Percentiles rank a stretch among this genome's conserved stretches.
phyloP scores from a whole-genome alignment of 2,888 invertebrate species.

The Epirrita christyi region DNA sequence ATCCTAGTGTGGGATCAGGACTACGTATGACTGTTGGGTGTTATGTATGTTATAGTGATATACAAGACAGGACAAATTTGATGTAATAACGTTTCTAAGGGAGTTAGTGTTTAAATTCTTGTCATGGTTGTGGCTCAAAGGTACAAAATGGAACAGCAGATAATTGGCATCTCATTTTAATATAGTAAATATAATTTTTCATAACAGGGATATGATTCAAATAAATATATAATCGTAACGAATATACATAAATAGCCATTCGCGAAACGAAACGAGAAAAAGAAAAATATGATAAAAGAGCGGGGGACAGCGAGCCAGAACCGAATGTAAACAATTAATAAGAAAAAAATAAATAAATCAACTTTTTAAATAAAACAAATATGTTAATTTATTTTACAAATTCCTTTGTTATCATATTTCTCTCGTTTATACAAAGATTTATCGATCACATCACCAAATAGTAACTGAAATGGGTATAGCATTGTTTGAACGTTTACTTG shows the following conservation, averaged over 20 bases:
- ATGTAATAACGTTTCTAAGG: too few relatives aligned
- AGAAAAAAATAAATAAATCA: constrained; percentile 57
- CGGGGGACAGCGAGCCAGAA: constrained; percentile 51
- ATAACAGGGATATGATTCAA: constrained; percentile 75
- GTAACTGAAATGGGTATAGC: constrained; percentile 46
- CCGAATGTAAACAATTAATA: constrained; percentile 32
- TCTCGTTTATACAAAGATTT: constrained; percentile 84
- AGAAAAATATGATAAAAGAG: constrained; percentile 70
- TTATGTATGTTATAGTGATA: too few relatives aligned
- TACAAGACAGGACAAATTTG: too few relatives aligned
- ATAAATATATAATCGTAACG: constrained; percentile 67
- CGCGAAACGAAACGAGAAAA: constrained; percentile 53
- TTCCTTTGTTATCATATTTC: constrained; percentile 85
- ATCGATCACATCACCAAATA: constrained; percentile 79
- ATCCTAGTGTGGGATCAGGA: too few relatives aligned
- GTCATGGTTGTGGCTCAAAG: constrained; percentile 65
- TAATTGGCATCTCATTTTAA: constrained; percentile 77
- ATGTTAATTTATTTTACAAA: constrained; percentile 84
- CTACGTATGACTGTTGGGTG: too few relatives aligned
- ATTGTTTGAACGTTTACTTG: constrained; percentile 60
- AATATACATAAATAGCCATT: constrained; percentile 64
- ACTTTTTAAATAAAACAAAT: constrained; percentile 81
- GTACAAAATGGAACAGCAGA: constrained; percentile 75
- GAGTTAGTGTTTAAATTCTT: too few relatives aligned
- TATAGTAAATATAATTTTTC: constrained; percentile 79